Conservation (phyloP, 1,140 invertebrate species). For the Brachionus calyciflorus region DNA sequence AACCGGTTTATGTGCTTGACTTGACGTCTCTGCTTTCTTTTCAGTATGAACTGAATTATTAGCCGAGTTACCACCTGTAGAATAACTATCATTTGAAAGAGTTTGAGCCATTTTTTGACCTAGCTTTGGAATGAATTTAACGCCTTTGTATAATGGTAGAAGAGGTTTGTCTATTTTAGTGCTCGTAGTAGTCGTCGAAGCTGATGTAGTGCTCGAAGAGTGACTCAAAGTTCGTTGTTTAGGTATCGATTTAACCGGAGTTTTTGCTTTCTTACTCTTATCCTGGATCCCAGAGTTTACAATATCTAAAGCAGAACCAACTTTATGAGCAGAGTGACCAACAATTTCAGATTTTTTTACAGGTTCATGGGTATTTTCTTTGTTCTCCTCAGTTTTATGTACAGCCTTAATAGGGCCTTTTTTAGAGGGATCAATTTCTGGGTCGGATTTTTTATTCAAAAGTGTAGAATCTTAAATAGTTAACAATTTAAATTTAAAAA, state of each 20-base stretch:
- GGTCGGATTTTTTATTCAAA: neutral
- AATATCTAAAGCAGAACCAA: conserved; percentile 17
- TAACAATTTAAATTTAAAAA: no score
- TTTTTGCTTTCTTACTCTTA: neutral
- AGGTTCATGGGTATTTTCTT: neutral
- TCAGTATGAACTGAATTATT: neutral
- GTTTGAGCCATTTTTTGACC: conserved; percentile 11
- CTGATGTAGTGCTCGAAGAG: neutral
- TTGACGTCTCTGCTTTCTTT: neutral
- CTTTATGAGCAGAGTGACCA: neutral
- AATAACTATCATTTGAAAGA: neutral
- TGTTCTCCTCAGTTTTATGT: conserved; percentile 17
- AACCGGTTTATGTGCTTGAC: neutral
- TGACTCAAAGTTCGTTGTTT: neutral
- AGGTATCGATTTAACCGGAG: neutral
- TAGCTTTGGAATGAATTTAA: conserved; percentile 35
- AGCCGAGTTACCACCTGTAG: neutral
- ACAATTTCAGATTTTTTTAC: conserved; percentile 18
- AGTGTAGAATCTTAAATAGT: neutral
- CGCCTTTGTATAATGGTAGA: conserved; percentile 16
- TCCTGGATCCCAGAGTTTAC: neutral
- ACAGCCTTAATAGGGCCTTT: neutral
- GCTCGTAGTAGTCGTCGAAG: neutral
- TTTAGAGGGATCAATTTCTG: neutral
- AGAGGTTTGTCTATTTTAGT: conserved; percentile 1